Percentiles rank a stretch among this genome's conserved stretches.
These are phyloP conservation scores for Castor canadensis DNA, from an alignment of 2,113 vertebrate species.

Conservation along the genomic window DNA sequence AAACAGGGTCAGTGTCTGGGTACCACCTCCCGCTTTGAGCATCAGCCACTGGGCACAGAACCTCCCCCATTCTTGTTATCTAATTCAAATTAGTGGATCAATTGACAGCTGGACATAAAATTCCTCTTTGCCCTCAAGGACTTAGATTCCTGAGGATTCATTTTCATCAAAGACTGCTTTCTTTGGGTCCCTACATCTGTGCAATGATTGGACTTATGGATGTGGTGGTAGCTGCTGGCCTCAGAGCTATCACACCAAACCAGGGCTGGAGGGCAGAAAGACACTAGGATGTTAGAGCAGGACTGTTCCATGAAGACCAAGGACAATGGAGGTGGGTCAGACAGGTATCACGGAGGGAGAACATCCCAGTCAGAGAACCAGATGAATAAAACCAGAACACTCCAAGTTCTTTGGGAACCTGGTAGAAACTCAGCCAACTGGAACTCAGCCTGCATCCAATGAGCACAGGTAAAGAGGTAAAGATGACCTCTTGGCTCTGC, in stretches of 20 bases:
- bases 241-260: neutral
- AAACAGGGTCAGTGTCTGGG: too few relatives aligned
- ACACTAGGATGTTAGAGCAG: neutral
- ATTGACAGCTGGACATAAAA: neutral
- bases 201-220: too few relatives aligned
- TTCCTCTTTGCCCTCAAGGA: neutral
- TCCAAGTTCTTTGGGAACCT: accelerated
- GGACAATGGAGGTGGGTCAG: neutral
- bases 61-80: neutral
- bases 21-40: accelerated
- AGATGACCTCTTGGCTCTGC: neutral
- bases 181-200: neutral
- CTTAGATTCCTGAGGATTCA: neutral
- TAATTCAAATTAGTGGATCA: neutral
- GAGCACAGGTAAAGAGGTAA: neutral
- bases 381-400: neutral
- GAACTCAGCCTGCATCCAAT: neutral
- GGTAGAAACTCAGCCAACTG: neutral
- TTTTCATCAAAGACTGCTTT: neutral
- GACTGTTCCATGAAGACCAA: neutral
- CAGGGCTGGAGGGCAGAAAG: neutral
- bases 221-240: neutral
- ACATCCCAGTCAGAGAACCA: neutral
- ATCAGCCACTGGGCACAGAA: neutral
- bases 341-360: neutral